phyloP scores from a whole-genome alignment of 2,113 vertebrate genomes.

The Atractosteus spatula region DNA sequence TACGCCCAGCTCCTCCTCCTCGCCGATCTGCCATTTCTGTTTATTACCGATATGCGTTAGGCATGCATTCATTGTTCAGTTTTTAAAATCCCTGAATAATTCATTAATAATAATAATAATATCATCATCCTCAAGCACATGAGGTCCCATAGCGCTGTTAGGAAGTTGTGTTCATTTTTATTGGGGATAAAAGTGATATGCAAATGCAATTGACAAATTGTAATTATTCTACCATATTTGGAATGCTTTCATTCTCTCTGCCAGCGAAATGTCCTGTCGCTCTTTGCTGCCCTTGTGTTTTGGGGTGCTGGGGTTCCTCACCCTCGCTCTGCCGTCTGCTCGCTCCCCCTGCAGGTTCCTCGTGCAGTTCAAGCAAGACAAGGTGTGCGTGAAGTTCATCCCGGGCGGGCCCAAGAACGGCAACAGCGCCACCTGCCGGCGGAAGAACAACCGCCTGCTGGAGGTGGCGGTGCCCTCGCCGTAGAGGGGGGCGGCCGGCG shows the following conservation, averaged over 20 bases:
- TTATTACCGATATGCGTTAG: no score
- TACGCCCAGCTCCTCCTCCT: slow-evolving; percentile 55
- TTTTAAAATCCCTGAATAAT: no score
- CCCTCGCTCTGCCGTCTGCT: neutral
- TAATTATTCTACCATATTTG: neutral
- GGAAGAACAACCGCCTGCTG: slow-evolving; percentile 95
- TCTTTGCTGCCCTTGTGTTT: neutral
- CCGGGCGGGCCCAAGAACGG: slow-evolving; percentile 84
- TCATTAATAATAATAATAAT: no score
- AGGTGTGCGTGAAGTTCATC: slow-evolving; percentile 96
- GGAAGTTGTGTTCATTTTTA: no score
- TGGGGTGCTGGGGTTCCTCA: no score
- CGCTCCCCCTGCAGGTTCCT: slow-evolving; percentile 76
- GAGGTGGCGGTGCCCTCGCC: slow-evolving; percentile 88
- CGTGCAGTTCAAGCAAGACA: slow-evolving; percentile 95
- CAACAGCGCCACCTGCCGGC: slow-evolving; percentile 84
- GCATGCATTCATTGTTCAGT: no score
- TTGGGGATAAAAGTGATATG: no score
- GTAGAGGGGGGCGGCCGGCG: slow-evolving; percentile 33
- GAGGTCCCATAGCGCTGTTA: no score
- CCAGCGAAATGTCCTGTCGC: neutral
- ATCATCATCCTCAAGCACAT: no score
- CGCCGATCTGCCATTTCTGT: no score
- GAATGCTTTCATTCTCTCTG: slow-evolving; percentile 1
- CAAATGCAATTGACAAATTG: no score